Base-by-base conservation (phyloP, 2,888 invertebrate genomes). In the Lithophane semibrunnea region DNA sequence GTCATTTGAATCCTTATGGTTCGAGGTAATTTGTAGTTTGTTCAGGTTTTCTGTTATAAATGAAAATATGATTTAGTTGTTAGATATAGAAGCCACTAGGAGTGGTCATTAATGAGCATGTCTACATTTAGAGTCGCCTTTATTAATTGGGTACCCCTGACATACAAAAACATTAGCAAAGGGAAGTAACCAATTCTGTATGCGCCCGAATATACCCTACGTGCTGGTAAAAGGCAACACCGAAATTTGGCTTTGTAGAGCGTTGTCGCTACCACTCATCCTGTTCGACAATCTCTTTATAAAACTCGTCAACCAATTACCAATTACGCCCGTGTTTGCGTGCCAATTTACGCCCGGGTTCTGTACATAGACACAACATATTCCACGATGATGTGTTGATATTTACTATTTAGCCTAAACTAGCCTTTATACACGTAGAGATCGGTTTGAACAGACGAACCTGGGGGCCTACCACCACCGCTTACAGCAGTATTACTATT, bases 181-280 rank as follows among this genome's bases (percentile, higher is more conserved):
- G 44, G 64, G 64, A 64, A 64, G 44, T 54, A 54, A 54, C n/a
- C n/a, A 47, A 65, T 77, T 10, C 63, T 37, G 18, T 29, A 77
- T 13, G 2, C n/a, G 8, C 12, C 18, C 3, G 3, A 24, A 29
- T 63, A n/a, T 42, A 61, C 10, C 49, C 5, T 24, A 61, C 18
- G 29, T 61, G 29, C 18, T 18, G 10, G 2, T 44, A 24, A 16
- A 9, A 44, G 44, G 42, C 10, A 24, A 58, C 13, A 24, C 24
- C 2, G 7, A 29, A 29, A 10, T 61, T 37, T 5, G 29, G 37
- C 12, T 63, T 47, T 66, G 47, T 66, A 49, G 29, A 21, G 8
- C 1, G 24, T 24, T 24, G 24, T 66, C 2, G 3, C 44, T 47
- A 18, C 47, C 18, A 47, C 12, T 49, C 18, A 66, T 18, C 47